Evolutionary conservation across 2,797 vertebrate genomes (phyloP), one percentile per base, ranked within the genome.

Genomic region (Enteromius treurensis): DNA sequence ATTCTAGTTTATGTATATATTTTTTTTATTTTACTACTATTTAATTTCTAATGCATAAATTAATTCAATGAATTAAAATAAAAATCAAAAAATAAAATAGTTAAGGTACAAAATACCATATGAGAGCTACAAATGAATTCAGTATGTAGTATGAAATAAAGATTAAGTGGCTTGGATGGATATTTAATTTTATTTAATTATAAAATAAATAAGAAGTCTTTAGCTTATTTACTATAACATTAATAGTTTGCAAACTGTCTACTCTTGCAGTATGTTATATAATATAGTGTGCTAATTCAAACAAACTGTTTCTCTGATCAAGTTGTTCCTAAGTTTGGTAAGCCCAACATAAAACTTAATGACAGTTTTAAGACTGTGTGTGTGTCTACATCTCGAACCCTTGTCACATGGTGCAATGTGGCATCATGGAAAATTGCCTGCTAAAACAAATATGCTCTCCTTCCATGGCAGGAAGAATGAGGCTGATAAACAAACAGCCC

Each of bases 361-460:
- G 45, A 45, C 37, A 79, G 58, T 40, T 65, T 55, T 55, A 68
- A 29, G n/a, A 55, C 47, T 68, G 47, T 6, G 17, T 6, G 17
- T 76, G 17, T 15, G 47, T 68, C 10, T 29, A 45, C 70, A 67
- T 75, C 60, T 68, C 49, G 29, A 77, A 82, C 71, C 49, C 34
- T 9, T 49, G 68, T 78, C 76, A 84, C 65, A 71, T 70, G 68
- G 68, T 62, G 71, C 75, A 77, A 40, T 47, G 53, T 51, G 9
- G 77, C 77, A 78, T 78, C 55, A 79, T 78, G 75, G 82, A 84
- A 84, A 79, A 82, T 76, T 67, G 81, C 47, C 71, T 67, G 58
- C 23, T 45, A 68, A 55, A 60, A 37, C 81, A 82, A 70, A 77
- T 73, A 62, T 74, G 17, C 68, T 79, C 11, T 82, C 29, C 32